phyloP scores from a whole-genome alignment of 92 coral and sea anemone species.

The Hydrozoanthus gracilis region DNA sequence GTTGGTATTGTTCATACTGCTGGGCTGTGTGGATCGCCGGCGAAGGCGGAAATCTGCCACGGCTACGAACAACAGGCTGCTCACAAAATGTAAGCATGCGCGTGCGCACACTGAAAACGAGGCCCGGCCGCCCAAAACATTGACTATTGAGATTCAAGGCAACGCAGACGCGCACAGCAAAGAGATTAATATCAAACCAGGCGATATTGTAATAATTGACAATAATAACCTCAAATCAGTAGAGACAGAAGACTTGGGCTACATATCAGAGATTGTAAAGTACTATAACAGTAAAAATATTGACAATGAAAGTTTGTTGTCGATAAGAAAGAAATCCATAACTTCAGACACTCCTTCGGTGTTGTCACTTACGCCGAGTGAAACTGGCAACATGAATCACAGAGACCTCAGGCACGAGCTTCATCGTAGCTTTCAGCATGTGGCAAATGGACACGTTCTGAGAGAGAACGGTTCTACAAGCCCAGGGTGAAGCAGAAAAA shows the following conservation, averaged over 20 bases:
- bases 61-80: slow-evolving; percentile 23
- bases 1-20: slow-evolving; percentile 54
- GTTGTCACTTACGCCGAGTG: slow-evolving; percentile 72
- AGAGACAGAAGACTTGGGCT: slow-evolving; percentile 87
- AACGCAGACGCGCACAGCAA: slow-evolving; percentile 65
- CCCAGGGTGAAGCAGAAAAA: background rate
- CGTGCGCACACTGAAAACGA: slow-evolving; percentile 36
- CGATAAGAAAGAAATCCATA: slow-evolving; percentile 71
- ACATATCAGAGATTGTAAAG: slow-evolving; percentile 86
- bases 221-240: slow-evolving; percentile 75
- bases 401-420: slow-evolving; percentile 11
- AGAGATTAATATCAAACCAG: slow-evolving; percentile 84
- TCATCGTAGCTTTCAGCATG: background rate
- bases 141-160: slow-evolving; percentile 85
- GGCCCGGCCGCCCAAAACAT: slow-evolving; percentile 62
- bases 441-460: slow-evolving; percentile 11
- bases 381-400: slow-evolving; percentile 57
- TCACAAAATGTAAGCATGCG: slow-evolving; percentile 23
- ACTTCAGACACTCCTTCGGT: slow-evolving; percentile 81
- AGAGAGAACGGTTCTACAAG: slow-evolving; percentile 24
- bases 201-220: slow-evolving; percentile 87
- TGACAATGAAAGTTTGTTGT: slow-evolving; percentile 73
- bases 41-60: slow-evolving; percentile 56
- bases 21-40: slow-evolving; percentile 54
- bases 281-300: slow-evolving; percentile 81